Evolutionary conservation across 2,113 vertebrate species (phyloP), one percentile per base, ranked within the genome.

Genomic region (Corapipo altera): DNA sequence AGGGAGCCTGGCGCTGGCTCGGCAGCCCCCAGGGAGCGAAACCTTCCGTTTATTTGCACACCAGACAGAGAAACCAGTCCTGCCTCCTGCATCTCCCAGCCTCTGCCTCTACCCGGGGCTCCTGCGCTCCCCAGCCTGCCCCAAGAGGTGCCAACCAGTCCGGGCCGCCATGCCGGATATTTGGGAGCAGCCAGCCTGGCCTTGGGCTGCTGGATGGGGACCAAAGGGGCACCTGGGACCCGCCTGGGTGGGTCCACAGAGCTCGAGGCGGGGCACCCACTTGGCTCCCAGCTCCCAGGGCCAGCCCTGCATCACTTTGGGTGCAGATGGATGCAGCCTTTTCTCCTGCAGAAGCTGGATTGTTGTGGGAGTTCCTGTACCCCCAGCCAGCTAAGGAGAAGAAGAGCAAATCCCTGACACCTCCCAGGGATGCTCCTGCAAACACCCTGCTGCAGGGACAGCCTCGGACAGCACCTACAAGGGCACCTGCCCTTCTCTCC

Each of bases 11-110:
- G 79, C 1, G 8, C 90, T 93, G 69, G 43, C 73, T 77, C 6
- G 8, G 76, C 80, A 92, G 52, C 95, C 95, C 85, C 86, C 69
- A 17, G 95, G 95, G 94, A 95, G 91, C 0, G 26, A 96, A 97
- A 86, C 91, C 89, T 89, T 92, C 76, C 0, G 0, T 95, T 83
- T 89, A 93, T 97, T 97, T 97, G 95, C 96, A 97, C 95, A 84
- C 83, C 94, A 97, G 96, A 97, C 96, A 84, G 94, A 93, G 91
- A 96, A 97, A 97, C 96, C 95, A 84, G 96, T 95, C 96, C 92
- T 95, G 69, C 85, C 88, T 97, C 95, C 95, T 71, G 83, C 85
- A 84, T 88, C 95, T 94, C 72, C 49, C 90, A 82, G 82, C 27
- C 1, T 0, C 76, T 91, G 93, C 82, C 94, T 90, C 90, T 93